Percentiles rank a stretch among this genome's conserved stretches.
These are phyloP conservation scores for Noctua comes DNA, from an alignment of 2,888 invertebrate species.

Conservation along the genomic window DNA sequence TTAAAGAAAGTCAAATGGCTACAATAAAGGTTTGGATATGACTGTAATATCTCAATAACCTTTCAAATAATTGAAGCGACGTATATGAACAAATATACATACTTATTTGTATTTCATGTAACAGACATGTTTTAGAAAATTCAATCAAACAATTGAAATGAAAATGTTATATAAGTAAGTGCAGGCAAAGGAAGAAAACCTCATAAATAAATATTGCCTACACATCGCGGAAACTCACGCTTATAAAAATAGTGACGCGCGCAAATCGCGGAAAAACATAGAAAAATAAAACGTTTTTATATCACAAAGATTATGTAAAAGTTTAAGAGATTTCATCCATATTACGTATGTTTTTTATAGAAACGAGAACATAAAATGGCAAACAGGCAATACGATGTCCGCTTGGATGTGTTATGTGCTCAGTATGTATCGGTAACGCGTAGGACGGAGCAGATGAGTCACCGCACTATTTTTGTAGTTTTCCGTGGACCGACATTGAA, in stretches of 20 bases:
- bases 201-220: conserved; percentile 38
- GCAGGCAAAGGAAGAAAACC: conserved; percentile 26
- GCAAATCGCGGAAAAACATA: conserved; percentile 28
- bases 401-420: conserved; percentile 64
- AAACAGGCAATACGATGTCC: conserved; percentile 67
- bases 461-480: conserved; percentile 71
- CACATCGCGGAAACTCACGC: conserved; percentile 14
- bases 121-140: conserved; percentile 14
- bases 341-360: conserved; percentile 63
- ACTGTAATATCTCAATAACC: neutral
- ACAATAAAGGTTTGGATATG: neutral
- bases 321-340: conserved; percentile 51
- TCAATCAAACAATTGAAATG: conserved; percentile 29
- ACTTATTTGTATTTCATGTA: neutral
- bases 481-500: conserved; percentile 61
- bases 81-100: neutral
- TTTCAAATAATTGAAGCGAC: neutral
- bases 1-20: neutral
- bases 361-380: conserved; percentile 64
- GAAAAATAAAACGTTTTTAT: conserved; percentile 48
- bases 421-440: conserved; percentile 63
- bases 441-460: conserved; percentile 70
- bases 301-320: conserved; percentile 57
- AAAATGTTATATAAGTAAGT: conserved; percentile 23
- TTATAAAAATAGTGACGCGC: conserved; percentile 46